These are phyloP conservation scores for Aphelinus atriplicis DNA, from an alignment of 1,140 invertebrate genomes.

Conservation along the genomic window DNA sequence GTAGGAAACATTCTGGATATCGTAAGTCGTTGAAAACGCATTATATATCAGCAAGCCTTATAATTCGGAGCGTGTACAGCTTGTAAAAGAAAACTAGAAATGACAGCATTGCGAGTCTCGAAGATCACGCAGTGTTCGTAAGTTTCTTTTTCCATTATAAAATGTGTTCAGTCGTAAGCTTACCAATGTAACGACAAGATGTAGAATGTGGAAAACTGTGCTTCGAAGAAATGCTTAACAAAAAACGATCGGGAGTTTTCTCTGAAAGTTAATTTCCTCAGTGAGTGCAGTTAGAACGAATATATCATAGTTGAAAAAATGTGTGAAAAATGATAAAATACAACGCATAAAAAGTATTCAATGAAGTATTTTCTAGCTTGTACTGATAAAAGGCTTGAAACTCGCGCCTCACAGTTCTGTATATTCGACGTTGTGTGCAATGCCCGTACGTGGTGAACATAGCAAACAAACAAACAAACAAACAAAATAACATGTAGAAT, in stretches of 20 bases:
- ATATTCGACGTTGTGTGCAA: not conserved
- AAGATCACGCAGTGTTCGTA: not conserved
- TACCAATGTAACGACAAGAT: slow-evolving; percentile 3
- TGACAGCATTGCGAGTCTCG: not conserved
- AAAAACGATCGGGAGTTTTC: not conserved
- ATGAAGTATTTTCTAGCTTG: slow-evolving; percentile 26
- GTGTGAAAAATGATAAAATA: not conserved
- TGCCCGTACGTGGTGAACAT: not conserved
- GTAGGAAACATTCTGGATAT: not conserved
- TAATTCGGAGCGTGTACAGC: slow-evolving; percentile 10
- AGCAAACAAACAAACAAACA: too few species aligned
- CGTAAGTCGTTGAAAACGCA: not conserved
- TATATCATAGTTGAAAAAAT: not conserved
- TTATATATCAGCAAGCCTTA: not conserved
- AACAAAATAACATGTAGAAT: slow-evolving; percentile 7
- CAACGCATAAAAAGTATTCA: slow-evolving; percentile 24
- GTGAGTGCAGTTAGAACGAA: slow-evolving; percentile 1
- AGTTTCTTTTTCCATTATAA: not conserved
- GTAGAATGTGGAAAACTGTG: slow-evolving; percentile 2
- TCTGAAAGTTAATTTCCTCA: not conserved
- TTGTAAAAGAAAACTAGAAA: not conserved
- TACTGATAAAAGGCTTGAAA: slow-evolving; percentile 13
- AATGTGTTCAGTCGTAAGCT: not conserved
- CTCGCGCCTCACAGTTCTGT: slow-evolving; percentile 6
- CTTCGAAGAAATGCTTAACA: not conserved